Conservation (phyloP, 2,113 vertebrate genomes). For the Thalassoma bifasciatum region DNA sequence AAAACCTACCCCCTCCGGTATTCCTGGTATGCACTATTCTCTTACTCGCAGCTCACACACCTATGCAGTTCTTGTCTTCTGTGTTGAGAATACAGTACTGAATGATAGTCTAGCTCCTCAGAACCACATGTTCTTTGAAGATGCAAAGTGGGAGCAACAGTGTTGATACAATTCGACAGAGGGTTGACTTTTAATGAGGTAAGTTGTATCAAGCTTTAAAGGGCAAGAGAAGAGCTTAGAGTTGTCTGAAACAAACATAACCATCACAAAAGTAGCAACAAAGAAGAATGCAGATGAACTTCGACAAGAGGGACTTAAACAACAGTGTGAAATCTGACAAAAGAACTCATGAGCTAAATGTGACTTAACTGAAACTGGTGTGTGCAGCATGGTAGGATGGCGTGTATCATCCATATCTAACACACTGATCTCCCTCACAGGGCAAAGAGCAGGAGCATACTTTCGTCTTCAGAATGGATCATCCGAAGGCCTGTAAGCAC, state of each 20-base stretch:
- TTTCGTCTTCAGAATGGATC: constrained; percentile 97
- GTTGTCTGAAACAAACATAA: no score
- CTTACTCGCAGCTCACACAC: constrained; percentile 13
- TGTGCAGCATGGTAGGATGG: background rate
- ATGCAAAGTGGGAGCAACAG: background rate
- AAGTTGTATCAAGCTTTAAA: no score
- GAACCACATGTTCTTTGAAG: background rate
- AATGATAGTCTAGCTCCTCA: constrained; percentile 8
- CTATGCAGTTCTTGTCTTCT: constrained; percentile 1
- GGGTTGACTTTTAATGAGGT: background rate
- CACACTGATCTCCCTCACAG: constrained; percentile 67
- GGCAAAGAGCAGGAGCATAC: constrained; percentile 99
- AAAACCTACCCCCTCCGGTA: constrained; percentile 73
- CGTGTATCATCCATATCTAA: background rate
- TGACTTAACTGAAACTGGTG: background rate
- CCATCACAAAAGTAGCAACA: no score
- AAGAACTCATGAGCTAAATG: background rate
- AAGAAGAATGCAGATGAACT: no score
- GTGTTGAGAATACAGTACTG: constrained; percentile 17
- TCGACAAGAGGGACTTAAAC: no score
- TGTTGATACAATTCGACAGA: background rate
- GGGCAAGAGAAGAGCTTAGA: no score
- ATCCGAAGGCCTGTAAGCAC: constrained; percentile 98
- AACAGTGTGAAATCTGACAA: no score
- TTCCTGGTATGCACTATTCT: constrained; percentile 73